Evolutionary conservation across 2,113 vertebrate genomes (phyloP).

Genomic region (Oxyruncus cristatus): DNA sequence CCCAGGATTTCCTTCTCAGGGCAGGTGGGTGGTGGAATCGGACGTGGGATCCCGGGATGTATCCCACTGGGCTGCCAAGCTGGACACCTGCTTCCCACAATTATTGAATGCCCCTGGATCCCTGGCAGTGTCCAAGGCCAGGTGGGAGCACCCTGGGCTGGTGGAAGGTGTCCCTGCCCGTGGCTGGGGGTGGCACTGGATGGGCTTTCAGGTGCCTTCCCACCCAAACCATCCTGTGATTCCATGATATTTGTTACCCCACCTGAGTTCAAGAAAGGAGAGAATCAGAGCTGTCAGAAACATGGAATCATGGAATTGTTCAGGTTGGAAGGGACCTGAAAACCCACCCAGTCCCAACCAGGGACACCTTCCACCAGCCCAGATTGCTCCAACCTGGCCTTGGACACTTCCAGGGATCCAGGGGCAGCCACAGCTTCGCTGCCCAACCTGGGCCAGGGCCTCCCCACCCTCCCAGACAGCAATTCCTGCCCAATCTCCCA

Average conservation of each 20-base stretch:
- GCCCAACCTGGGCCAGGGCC: neutral
- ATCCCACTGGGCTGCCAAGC: neutral
- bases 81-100: neutral
- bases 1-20: neutral
- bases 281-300: neutral
- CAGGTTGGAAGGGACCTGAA: neutral
- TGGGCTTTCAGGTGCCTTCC: no score
- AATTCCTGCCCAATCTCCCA: neutral
- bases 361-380: no score
- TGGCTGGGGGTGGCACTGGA: no score
- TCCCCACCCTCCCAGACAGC: rapidly evolving
- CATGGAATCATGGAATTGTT: neutral
- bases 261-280: neutral
- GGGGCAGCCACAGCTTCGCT: neutral
- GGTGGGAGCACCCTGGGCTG: no score
- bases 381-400: no score
- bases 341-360: no score
- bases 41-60: neutral
- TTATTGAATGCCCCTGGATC: neutral
- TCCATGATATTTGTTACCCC: neutral
- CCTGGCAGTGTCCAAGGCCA: neutral
- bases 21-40: neutral
- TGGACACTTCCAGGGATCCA: rapidly evolving
- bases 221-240: neutral
- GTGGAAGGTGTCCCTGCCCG: no score